Evolutionary conservation across 1,140 invertebrate genomes (phyloP), one percentile per base, ranked within the genome.

Genomic region (Drosophila mojavensis): DNA sequence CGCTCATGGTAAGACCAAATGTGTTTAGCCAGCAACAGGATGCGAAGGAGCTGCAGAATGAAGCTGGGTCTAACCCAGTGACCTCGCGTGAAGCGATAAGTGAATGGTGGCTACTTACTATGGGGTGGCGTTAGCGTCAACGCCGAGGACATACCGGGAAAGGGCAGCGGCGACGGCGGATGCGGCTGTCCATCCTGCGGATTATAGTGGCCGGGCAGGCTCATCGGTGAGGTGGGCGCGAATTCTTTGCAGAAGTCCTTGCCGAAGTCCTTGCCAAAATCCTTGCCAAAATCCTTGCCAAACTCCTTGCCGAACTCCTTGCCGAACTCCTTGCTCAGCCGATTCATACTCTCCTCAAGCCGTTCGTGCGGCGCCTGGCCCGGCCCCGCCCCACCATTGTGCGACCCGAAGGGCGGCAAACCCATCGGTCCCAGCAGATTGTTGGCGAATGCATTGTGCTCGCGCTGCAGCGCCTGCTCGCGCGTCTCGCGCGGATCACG

Each of bases 71-170:
- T 79, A 83, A 82, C 82, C 83, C 62, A 88, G 61, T 88, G 84
- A 86, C 83, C 83, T 58, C 20, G 36, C 30, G 10, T n/a, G 26
- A 33, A 63, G 53, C 6, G 24, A 48, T 15, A 39, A 36, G 13
- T 39, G 11, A 39, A 15, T 2, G 0, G 9, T 3, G 6, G n/a
- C 3, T 93, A 95, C 95, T 96, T 93, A 95, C 95, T 96, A 76
- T 94, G 95, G 33, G 96, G 96, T 77, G 96, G 96, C 48, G 96
- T 96, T 71, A 97, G 93, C 24, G 96, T 94, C 68, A 97, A 92
- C 5, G 96, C 95, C 36, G 96, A 95, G 2, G 96, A 94, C 93
- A 96, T 93, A 53, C 94, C 94, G 51, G 95, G 94, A 78, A 95
- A 95, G 53, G 94, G 94, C 79, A 95, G 93, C 76, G 95, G 94